These are phyloP conservation scores for Drosophila burlai DNA, from an alignment of 1,140 invertebrate genomes.

Conservation along the genomic window DNA sequence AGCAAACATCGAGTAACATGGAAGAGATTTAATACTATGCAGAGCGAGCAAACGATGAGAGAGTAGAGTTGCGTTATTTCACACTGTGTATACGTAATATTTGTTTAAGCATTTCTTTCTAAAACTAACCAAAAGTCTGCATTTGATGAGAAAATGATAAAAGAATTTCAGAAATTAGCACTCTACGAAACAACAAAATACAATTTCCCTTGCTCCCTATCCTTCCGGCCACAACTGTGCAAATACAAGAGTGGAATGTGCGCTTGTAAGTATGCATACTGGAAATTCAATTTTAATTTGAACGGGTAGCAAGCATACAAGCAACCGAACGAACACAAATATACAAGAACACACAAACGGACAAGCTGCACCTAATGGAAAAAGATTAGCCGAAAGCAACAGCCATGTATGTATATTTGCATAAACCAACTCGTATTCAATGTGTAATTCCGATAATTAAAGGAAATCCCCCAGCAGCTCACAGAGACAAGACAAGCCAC, in stretches of 20 bases:
- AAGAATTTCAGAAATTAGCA: background rate
- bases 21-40: background rate
- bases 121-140: background rate
- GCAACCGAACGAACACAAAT: conserved; percentile 12
- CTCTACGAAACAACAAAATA: too few relatives aligned
- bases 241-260: conserved; percentile 12
- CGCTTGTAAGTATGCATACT: conserved; percentile 27
- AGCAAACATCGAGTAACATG: too few relatives aligned
- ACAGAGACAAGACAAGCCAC: background rate
- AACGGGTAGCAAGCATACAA: conserved; percentile 39
- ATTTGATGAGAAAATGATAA: background rate
- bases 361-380: conserved; percentile 47
- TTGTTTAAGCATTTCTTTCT: background rate
- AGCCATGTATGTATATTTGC: conserved; percentile 27
- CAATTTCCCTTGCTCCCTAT: background rate
- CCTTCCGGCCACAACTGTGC: conserved; percentile 9
- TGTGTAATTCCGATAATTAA: conserved; percentile 48
- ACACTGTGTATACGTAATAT: background rate
- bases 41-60: background rate
- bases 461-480: conserved; percentile 14
- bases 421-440: conserved; percentile 39
- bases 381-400: conserved; percentile 55
- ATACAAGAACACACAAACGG: conserved; percentile 19
- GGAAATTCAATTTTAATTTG: conserved; percentile 63
- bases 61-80: background rate